These are phyloP conservation scores for Porphyrio hochstetteri DNA, from an alignment of 2,113 vertebrate species.

Conservation along the genomic window DNA sequence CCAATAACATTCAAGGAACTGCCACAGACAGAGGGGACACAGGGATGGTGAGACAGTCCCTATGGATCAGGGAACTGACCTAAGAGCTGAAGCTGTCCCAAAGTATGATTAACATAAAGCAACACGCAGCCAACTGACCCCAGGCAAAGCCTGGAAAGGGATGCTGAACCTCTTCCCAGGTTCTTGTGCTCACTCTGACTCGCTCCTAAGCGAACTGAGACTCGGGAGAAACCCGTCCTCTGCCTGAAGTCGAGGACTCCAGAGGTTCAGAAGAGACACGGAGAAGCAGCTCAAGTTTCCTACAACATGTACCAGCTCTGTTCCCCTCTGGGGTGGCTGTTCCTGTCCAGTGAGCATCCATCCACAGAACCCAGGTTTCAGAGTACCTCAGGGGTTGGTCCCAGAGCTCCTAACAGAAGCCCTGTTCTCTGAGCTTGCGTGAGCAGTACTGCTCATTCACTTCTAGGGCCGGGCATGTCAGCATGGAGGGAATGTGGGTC, in stretches of 20 bases:
- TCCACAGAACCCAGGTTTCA: neutral
- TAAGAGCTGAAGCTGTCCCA: neutral
- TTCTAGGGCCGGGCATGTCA: neutral
- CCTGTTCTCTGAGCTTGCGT: neutral
- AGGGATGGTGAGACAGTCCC: neutral
- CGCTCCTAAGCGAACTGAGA: neutral
- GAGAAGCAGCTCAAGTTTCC: neutral
- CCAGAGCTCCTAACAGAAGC: neutral
- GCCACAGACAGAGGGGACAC: neutral
- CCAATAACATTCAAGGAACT: neutral
- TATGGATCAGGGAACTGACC: neutral
- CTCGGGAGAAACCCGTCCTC: neutral
- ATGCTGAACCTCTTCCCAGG: neutral
- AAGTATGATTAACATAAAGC: neutral
- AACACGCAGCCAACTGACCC: neutral
- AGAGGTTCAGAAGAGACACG: rapidly evolving
- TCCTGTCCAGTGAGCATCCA: neutral
- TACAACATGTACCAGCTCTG: rapidly evolving
- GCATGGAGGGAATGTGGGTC: neutral
- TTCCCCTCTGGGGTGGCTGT: neutral
- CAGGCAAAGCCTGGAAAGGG: neutral
- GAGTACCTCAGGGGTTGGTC: too few species aligned
- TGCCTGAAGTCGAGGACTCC: rapidly evolving
- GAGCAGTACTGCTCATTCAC: neutral
- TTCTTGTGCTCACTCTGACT: neutral